Evolutionary conservation across 2,797 vertebrate genomes (phyloP), one percentile per base, ranked within the genome.

Genomic region (Champsocephalus gunnari): DNA sequence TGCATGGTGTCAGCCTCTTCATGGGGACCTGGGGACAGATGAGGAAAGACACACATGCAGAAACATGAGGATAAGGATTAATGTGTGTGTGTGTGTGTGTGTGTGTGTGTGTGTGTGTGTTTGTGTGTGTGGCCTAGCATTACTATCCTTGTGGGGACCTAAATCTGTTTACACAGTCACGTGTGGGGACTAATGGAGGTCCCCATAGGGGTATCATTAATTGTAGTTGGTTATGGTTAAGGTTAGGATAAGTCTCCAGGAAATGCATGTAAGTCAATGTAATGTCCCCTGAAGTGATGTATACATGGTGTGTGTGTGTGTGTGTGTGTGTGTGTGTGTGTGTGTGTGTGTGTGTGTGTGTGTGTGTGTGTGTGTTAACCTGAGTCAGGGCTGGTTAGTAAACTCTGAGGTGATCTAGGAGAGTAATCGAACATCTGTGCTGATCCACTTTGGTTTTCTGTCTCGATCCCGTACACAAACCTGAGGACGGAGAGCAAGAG

Each of bases 401-500:
- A 83, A 41, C 75, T 89, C 6, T 80, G 88, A 13, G 84, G 81
- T 2, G 75, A 57, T 5, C 72, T 90, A 47, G 88, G 81, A 71
- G 89, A 92, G 60, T 95, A 96, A 58, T 96, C 94, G 73, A 95
- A 96, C 68, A 74, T 94, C 4, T 80, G 92, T 14, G 80, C 68
- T 0, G 83, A 88, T 14, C 79, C 44, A 4, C 76, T 79, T 64
- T 75, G 90, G 64, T 80, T 90, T 53, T 95, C 95, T 5, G 94
- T 87, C 85, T 96, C 95, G 0, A 93, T 93, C 14, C 94, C 95
- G 0, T 95, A 94, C 32, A 96, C 93, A 89, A 95, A 94, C 82
- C 95, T 96, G 77, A 54, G 34, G 34, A 38, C 34, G 8, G 34
- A 38, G 34, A 38, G 34, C 5, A 38, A 1, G 34, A 38, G 28